These are phyloP conservation scores for Ctenochaetus hawaiiensis DNA, from an alignment of 2,797 vertebrate species.

Conservation along the genomic window DNA sequence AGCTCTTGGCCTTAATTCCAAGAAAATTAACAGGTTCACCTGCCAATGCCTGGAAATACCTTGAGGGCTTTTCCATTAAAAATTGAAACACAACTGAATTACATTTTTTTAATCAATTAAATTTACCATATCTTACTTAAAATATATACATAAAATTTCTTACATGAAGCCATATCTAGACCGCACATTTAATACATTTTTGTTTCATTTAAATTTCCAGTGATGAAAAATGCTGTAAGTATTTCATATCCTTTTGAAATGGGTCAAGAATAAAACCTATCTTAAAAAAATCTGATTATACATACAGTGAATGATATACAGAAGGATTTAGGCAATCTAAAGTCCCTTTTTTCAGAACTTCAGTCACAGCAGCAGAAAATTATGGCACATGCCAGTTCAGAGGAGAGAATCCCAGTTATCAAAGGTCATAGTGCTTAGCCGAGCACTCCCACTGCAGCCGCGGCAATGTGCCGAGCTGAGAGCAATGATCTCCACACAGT, in stretches of 20 bases:
- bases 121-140: slow-evolving; percentile 9
- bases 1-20: slow-evolving; percentile 51
- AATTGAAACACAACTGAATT: slow-evolving; percentile 37
- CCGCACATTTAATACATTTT: neutral
- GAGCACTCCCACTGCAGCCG: slow-evolving; percentile 31
- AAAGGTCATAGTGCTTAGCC: slow-evolving; percentile 42
- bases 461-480: slow-evolving; percentile 34
- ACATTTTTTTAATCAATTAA: slow-evolving; percentile 39
- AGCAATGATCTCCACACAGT: slow-evolving; percentile 23
- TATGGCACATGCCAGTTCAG: slow-evolving; percentile 31
- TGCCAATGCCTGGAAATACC: slow-evolving; percentile 48
- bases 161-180: neutral
- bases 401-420: slow-evolving; percentile 40
- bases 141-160: neutral
- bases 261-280: neutral
- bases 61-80: slow-evolving; percentile 52
- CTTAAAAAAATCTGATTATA: slow-evolving; percentile 4
- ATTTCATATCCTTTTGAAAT: slow-evolving; percentile 3
- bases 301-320: slow-evolving; percentile 10
- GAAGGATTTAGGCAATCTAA: slow-evolving; percentile 10
- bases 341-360: slow-evolving; percentile 27
- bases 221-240: neutral
- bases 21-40: slow-evolving; percentile 55
- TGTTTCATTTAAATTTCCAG: neutral
- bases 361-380: slow-evolving; percentile 27